phyloP scores from a whole-genome alignment of 1,140 invertebrate genomes.

The Propsilocerus akamusi region DNA sequence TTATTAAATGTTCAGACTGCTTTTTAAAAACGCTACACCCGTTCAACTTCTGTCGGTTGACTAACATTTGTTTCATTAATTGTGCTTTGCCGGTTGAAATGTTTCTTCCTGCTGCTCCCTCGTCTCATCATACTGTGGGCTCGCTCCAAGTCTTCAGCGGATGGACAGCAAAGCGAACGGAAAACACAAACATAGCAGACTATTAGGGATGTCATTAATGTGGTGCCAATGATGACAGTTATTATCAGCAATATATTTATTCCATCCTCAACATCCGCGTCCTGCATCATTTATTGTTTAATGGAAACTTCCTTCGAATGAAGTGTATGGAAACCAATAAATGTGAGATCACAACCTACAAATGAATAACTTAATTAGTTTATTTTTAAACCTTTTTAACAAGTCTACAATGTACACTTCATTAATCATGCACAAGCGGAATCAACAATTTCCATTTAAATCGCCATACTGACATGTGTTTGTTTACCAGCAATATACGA shows the following conservation, averaged over 20 bases:
- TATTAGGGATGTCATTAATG: constrained; percentile 29
- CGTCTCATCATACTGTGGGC: constrained; percentile 21
- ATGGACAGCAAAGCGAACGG: constrained; percentile 27
- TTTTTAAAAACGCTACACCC: constrained; percentile 19
- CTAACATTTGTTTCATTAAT: constrained; percentile 27
- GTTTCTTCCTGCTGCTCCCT: constrained; percentile 18
- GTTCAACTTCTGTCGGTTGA: constrained; percentile 31
- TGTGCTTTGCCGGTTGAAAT: constrained; percentile 17
- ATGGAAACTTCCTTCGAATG: no score
- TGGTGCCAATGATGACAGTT: constrained; percentile 29
- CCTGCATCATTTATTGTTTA: neutral
- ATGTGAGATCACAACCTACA: no score
- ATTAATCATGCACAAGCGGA: no score
- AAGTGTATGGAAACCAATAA: no score
- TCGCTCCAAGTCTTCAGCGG: constrained; percentile 6
- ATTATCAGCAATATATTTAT: constrained; percentile 27
- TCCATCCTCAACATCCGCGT: constrained; percentile 25
- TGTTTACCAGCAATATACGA: no score
- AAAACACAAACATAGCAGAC: constrained; percentile 34
- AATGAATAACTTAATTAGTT: no score
- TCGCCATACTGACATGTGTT: no score
- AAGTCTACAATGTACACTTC: no score
- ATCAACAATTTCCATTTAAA: no score
- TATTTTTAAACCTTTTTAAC: no score
- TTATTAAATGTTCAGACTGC: no score